phyloP scores from a whole-genome alignment of 2,888 invertebrate species.

The Lithophane semibrunnea region DNA sequence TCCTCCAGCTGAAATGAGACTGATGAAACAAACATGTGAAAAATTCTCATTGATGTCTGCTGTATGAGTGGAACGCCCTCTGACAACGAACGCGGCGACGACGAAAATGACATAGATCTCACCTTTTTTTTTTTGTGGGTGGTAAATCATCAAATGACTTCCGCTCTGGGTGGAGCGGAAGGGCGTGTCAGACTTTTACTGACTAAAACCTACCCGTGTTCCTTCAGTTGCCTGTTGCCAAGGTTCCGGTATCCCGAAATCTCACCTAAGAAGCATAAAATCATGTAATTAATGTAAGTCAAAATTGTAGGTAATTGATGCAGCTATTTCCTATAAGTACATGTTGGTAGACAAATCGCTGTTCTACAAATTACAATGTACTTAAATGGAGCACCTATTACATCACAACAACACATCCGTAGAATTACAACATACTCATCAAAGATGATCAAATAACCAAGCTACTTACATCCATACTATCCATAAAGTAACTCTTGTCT shows the following conservation, averaged over 20 bases:
- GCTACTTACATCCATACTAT: background rate
- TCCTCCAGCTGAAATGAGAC: background rate
- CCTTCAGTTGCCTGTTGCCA: no score
- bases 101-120: no score
- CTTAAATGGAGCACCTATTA: background rate
- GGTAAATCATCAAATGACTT: no score
- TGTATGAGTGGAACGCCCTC: background rate
- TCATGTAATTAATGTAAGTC: background rate
- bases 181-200: no score
- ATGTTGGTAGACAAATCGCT: background rate
- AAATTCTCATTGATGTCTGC: background rate
- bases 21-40: background rate
- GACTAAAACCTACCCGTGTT: no score
- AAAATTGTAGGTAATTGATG: no score
- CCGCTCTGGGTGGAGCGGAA: no score
- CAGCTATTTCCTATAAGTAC: background rate
- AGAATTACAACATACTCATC: background rate
- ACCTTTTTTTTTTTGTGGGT: no score
- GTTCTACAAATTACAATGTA: background rate
- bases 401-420: background rate
- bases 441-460: background rate
- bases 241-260: no score
- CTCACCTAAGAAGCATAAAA: background rate
- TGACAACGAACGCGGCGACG: no score
- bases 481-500: no score